Conservation (phyloP, 2,797 vertebrate genomes). For the Hirundo rustica region DNA sequence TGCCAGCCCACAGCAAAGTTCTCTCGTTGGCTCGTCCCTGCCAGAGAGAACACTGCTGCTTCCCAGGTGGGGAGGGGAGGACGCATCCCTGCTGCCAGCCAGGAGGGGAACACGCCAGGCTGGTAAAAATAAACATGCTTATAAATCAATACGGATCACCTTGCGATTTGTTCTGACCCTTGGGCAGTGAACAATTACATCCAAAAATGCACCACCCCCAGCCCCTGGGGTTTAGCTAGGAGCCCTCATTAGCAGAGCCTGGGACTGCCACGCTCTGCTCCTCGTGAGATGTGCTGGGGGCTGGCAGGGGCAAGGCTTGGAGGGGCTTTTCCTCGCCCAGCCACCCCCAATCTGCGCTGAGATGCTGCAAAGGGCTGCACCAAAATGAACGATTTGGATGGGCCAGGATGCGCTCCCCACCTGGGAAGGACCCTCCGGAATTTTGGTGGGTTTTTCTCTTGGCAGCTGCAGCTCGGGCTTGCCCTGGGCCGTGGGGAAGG, state of each 20-base stretch:
- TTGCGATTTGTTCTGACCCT: neutral
- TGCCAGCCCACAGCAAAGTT: neutral
- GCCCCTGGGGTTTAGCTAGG: neutral
- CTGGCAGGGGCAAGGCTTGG: neutral
- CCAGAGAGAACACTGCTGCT: neutral
- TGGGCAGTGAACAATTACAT: neutral
- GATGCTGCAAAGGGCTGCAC: neutral
- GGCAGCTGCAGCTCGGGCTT: neutral
- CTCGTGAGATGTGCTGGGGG: rapidly evolving
- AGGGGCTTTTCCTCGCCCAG: neutral
- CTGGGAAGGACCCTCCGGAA: neutral
- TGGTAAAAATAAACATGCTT: constrained; percentile 33
- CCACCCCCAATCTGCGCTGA: neutral
- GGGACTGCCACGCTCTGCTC: neutral
- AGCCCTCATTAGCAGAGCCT: neutral
- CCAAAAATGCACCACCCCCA: neutral
- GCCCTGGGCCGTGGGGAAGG: neutral
- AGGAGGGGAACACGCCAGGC: neutral
- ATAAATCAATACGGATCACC: neutral
- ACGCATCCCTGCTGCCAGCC: neutral
- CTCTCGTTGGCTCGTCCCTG: neutral
- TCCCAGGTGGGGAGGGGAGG: neutral
- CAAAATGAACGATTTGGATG: neutral
- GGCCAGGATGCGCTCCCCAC: rapidly evolving
- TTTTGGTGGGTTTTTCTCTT: neutral